phyloP scores from a whole-genome alignment of 2,113 vertebrate genomes.

The Hemichromis elongatus region DNA sequence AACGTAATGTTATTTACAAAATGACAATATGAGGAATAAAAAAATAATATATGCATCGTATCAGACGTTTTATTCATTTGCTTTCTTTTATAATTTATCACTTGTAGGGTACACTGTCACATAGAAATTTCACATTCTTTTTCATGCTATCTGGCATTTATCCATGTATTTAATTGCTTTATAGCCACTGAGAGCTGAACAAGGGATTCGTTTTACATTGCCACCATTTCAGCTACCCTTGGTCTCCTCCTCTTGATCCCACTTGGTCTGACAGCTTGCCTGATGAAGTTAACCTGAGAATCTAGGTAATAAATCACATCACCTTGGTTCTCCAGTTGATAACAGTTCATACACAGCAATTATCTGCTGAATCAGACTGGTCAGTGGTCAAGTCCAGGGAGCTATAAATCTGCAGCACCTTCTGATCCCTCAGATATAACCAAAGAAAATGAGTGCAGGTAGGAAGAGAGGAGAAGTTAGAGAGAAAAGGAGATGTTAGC shows the following conservation, averaged over 20 bases:
- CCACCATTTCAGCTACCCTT: not conserved
- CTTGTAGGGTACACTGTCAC: not conserved
- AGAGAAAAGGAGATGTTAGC: not conserved
- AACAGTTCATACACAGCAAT: constrained; percentile 46
- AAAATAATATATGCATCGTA: not conserved
- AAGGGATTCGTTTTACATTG: not conserved
- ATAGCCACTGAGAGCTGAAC: not conserved
- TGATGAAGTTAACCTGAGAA: constrained; percentile 44
- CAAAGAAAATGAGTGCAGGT: not conserved
- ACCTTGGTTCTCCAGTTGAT: constrained; percentile 38
- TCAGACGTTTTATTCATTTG: not conserved
- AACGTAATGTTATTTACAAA: not conserved
- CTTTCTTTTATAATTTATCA: not conserved
- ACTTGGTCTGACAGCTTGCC: not conserved
- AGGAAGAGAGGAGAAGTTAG: not conserved
- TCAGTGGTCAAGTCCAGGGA: constrained; percentile 19
- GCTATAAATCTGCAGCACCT: constrained; percentile 49
- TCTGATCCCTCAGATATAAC: constrained; percentile 28
- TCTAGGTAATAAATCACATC: constrained; percentile 51
- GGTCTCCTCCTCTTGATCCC: not conserved
- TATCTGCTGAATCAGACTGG: constrained; percentile 58
- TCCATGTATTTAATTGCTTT: not conserved
- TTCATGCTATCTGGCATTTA: not conserved
- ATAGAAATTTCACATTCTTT: not conserved
- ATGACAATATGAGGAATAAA: not conserved